Conservation (phyloP, 2,797 vertebrate species). For the Natrix natrix region DNA sequence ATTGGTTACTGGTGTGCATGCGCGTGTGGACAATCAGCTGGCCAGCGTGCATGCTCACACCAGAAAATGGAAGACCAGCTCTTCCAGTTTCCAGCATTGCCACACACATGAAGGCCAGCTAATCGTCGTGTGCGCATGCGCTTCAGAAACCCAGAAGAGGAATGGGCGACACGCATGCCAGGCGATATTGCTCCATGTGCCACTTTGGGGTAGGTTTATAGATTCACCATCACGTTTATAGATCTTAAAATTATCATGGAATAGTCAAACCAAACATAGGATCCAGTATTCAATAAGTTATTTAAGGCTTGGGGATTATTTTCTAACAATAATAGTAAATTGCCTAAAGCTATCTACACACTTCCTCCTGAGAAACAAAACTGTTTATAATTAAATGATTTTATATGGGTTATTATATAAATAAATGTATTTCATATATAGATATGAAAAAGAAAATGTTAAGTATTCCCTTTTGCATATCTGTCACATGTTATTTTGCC, state of each 20-base stretch:
- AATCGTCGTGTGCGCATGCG: too few relatives aligned
- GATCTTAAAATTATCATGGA: neutral
- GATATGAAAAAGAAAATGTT: conserved; percentile 27
- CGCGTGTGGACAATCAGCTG: too few relatives aligned
- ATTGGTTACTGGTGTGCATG: too few relatives aligned
- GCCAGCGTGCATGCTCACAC: too few relatives aligned
- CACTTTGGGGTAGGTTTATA: too few relatives aligned
- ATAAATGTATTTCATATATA: neutral
- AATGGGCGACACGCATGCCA: too few relatives aligned
- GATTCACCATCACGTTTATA: too few relatives aligned
- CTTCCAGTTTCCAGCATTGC: too few relatives aligned
- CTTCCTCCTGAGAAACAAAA: neutral
- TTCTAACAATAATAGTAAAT: neutral
- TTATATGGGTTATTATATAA: neutral
- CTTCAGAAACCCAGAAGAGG: too few relatives aligned
- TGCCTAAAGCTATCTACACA: neutral
- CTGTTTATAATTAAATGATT: neutral
- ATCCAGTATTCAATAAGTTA: neutral
- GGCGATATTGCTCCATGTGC: too few relatives aligned
- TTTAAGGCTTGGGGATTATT: neutral
- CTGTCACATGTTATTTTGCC: neutral
- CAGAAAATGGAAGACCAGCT: too few relatives aligned
- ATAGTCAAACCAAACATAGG: neutral
- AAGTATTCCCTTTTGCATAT: conserved; percentile 5
- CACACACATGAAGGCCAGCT: too few relatives aligned